phyloP scores from a whole-genome alignment of 2,888 invertebrate species.

The Drosophila silvestris region DNA sequence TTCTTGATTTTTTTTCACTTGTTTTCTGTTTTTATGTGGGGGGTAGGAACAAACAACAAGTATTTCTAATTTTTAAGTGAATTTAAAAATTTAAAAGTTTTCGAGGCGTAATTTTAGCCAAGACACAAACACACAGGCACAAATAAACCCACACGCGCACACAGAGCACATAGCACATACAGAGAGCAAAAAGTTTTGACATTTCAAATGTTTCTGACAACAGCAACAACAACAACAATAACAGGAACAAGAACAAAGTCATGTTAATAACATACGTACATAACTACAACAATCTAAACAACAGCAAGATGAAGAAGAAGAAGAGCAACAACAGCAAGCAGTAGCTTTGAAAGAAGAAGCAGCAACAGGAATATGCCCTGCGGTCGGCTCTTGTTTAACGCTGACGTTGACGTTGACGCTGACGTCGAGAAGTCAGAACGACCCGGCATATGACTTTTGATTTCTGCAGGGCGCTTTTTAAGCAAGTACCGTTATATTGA shows the following conservation, averaged over 20 bases:
- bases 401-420: conserved; percentile 51
- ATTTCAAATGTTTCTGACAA: conserved; percentile 80
- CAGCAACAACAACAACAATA: conserved; percentile 23
- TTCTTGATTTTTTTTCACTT: conserved; percentile 6
- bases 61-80: conserved; percentile 73
- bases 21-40: background rate
- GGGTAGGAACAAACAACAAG: conserved; percentile 5
- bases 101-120: conserved; percentile 22
- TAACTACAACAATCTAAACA: conserved; percentile 38
- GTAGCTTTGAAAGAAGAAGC: conserved; percentile 7
- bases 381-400: conserved; percentile 54
- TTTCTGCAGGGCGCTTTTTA: conserved; percentile 68
- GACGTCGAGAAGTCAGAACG: conserved; percentile 53
- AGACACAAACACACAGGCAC: conserved; percentile 11
- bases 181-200: conserved; percentile 71
- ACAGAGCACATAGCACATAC: background rate
- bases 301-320: conserved; percentile 5
- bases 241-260: conserved; percentile 59
- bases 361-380: conserved; percentile 68
- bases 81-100: conserved; percentile 76
- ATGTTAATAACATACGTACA: conserved; percentile 69
- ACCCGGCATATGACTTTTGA: conserved; percentile 71
- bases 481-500: conserved; percentile 34
- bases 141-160: conserved; percentile 15
- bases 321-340: conserved; percentile 6